These are phyloP conservation scores for Heliconius charithonia DNA, from an alignment of 2,888 invertebrate species.

Conservation along the genomic window DNA sequence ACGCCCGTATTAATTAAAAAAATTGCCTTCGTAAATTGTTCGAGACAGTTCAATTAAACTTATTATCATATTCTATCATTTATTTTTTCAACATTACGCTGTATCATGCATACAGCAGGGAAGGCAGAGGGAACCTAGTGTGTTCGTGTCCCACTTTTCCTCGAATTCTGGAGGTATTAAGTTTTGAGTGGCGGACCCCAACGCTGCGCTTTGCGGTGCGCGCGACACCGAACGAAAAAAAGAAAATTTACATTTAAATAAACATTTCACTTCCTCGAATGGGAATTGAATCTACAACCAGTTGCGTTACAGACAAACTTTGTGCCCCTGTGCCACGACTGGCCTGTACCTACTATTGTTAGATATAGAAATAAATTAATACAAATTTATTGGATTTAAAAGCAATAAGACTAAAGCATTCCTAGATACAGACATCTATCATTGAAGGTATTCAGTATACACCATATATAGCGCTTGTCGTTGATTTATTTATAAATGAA, in stretches of 20 bases:
- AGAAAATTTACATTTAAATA: no score
- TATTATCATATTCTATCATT: background rate
- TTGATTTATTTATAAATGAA: constrained; percentile 19
- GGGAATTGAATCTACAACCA: no score
- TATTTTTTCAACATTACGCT: background rate
- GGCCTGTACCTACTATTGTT: background rate
- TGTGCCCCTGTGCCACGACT: no score
- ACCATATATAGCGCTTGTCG: background rate
- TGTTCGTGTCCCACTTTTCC: no score
- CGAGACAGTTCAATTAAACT: background rate
- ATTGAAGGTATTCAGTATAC: background rate
- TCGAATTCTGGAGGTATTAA: no score
- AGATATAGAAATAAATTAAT: background rate
- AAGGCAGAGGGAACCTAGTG: no score
- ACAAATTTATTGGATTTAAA: background rate
- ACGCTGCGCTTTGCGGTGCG: no score
- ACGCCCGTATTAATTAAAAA: constrained; percentile 15
- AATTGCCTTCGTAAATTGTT: background rate
- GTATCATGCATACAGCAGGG: no score
- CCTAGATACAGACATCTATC: background rate
- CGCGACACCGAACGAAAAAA: no score
- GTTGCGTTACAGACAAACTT: no score
- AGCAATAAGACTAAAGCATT: background rate
- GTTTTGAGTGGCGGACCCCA: no score
- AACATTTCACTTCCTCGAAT: no score